These are phyloP conservation scores for Prunella himalayana DNA, from an alignment of 2,113 vertebrate genomes.

Conservation along the genomic window DNA sequence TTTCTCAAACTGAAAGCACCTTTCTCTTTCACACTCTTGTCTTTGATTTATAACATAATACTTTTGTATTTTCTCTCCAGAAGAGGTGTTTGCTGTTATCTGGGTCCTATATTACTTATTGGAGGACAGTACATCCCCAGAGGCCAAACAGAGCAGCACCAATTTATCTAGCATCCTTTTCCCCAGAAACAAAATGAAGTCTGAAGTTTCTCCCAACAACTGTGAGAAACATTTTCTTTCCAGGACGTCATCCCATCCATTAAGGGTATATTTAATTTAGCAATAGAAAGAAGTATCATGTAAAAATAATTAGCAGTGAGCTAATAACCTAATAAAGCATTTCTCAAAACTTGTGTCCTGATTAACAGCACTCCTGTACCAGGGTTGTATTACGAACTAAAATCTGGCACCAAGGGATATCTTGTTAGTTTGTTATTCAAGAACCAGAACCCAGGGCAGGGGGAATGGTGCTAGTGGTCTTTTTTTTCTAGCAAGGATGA, in stretches of 20 bases:
- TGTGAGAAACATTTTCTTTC: not conserved
- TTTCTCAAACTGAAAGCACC: not conserved
- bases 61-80: not conserved
- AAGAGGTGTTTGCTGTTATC: not conserved
- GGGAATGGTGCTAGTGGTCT: not conserved
- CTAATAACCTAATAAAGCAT: not conserved
- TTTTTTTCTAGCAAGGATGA: not conserved
- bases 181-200: not conserved
- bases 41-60: slow-evolving; percentile 24
- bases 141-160: not conserved
- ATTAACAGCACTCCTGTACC: fast-evolving
- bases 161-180: not conserved
- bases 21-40: not conserved
- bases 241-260: not conserved
- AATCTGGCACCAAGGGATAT: not conserved
- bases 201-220: not conserved
- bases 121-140: not conserved
- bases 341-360: not conserved
- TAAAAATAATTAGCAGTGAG: not conserved
- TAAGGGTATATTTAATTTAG: not conserved
- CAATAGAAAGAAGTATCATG: not conserved
- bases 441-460: not conserved
- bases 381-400: not conserved
- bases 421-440: not conserved
- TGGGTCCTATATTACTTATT: not conserved